Conservation (phyloP, 2,113 vertebrate species). For the Myrmecobius fasciatus region DNA sequence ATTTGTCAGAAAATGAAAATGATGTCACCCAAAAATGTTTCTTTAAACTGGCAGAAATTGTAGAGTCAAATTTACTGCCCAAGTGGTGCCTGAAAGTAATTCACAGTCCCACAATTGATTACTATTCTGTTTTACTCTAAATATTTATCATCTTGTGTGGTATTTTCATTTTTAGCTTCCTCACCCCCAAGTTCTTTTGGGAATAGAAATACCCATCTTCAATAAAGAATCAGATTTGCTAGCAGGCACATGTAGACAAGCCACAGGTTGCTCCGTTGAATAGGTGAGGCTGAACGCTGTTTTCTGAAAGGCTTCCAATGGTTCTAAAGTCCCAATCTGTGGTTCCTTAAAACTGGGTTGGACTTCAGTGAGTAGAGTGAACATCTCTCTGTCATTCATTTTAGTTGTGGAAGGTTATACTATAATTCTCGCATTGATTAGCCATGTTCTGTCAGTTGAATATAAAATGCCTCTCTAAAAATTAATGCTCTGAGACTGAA, state of each 20-base stretch:
- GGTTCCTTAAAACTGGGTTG: background rate
- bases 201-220: conserved; percentile 32
- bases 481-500: conserved; percentile 29
- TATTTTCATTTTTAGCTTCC: background rate
- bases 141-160: background rate
- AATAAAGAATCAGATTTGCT: conserved; percentile 16
- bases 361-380: background rate
- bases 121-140: background rate
- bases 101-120: conserved; percentile 21
- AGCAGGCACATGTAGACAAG: background rate
- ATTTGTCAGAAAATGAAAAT: background rate
- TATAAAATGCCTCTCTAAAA: conserved; percentile 22
- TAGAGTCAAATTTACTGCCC: conserved; percentile 6
- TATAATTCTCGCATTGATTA: background rate
- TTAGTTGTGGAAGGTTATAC: background rate
- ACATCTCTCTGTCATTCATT: background rate
- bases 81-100: conserved; percentile 20
- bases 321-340: background rate
- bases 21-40: background rate
- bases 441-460: conserved; percentile 24
- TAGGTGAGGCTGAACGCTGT: background rate
- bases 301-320: background rate
- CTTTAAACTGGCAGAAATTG: conserved; percentile 30
- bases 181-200: conserved; percentile 23
- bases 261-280: background rate